A percentile compares a stretch with the other conserved stretches of the same genome.
These are phyloP conservation scores for Coranthus polyacanthus DNA, from an alignment of 2,797 vertebrate genomes.

Conservation along the genomic window DNA sequence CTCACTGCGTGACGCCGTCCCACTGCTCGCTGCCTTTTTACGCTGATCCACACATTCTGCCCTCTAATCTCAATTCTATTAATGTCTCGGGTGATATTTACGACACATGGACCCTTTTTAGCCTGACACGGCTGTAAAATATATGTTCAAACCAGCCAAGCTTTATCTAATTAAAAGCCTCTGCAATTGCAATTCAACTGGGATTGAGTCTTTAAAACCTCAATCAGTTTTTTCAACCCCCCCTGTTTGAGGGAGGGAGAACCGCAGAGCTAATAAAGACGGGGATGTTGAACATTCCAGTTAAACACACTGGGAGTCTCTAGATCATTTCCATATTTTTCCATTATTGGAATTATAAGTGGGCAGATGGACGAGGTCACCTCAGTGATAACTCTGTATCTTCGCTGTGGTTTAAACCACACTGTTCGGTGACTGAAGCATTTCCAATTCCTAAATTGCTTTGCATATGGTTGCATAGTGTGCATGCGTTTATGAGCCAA, in stretches of 20 bases:
- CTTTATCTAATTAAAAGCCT: conserved; percentile 86
- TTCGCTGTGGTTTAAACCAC: conserved; percentile 33
- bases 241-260: conserved; percentile 30
- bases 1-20: conserved; percentile 62
- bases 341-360: conserved; percentile 32
- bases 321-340: conserved; percentile 58
- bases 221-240: conserved; percentile 59
- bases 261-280: conserved; percentile 69
- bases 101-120: conserved; percentile 71
- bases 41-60: conserved; percentile 77
- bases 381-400: conserved; percentile 21
- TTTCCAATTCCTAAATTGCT: conserved; percentile 2
- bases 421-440: conserved; percentile 6
- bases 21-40: conserved; percentile 65
- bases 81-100: conserved; percentile 80
- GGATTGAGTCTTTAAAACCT: conserved; percentile 81
- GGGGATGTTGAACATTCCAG: conserved; percentile 73
- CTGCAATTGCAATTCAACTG: conserved; percentile 78
- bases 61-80: conserved; percentile 84
- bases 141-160: conserved; percentile 77
- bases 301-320: conserved; percentile 55
- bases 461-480: conserved; percentile 9
- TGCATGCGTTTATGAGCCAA: background rate
- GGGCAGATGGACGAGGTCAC: conserved; percentile 54
- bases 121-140: conserved; percentile 81